phyloP scores from a whole-genome alignment of 2,888 invertebrate species.

The Acronicta alni region DNA sequence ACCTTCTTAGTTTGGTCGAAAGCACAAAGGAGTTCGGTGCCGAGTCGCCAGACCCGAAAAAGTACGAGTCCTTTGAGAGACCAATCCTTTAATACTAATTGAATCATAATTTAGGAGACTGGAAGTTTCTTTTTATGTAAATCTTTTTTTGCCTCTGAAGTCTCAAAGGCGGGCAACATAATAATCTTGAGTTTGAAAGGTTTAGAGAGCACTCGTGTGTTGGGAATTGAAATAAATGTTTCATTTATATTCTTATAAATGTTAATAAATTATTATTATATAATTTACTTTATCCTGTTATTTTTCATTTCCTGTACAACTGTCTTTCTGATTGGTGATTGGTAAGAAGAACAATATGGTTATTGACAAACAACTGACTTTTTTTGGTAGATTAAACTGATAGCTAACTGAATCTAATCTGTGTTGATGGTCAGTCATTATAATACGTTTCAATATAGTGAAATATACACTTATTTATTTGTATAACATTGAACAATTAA shows the following conservation, averaged over 20 bases:
- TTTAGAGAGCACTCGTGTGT: slow-evolving; percentile 72
- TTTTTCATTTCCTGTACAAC: no score
- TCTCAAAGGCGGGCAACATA: slow-evolving; percentile 79
- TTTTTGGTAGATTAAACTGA: not conserved
- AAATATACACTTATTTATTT: not conserved
- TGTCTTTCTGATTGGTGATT: no score
- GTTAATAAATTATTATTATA: slow-evolving; percentile 28
- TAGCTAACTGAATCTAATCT: no score
- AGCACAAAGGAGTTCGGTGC: slow-evolving; percentile 83
- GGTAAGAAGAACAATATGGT: not conserved
- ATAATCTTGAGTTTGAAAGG: slow-evolving; percentile 80
- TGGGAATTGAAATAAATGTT: slow-evolving; percentile 69
- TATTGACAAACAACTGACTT: not conserved
- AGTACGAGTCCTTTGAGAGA: slow-evolving; percentile 83
- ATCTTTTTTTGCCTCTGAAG: slow-evolving; percentile 80
- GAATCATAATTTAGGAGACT: slow-evolving; percentile 87
- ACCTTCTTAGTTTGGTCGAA: slow-evolving; percentile 84
- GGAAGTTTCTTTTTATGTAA: slow-evolving; percentile 88
- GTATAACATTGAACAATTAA: not conserved
- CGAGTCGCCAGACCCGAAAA: slow-evolving; percentile 83
- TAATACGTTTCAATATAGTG: not conserved
- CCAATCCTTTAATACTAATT: slow-evolving; percentile 89
- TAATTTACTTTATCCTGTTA: slow-evolving; percentile 11
- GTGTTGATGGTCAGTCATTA: not conserved
- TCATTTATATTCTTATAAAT: slow-evolving; percentile 37